phyloP scores from a whole-genome alignment of 2,113 vertebrate species.

The Chaetops frenatus region DNA sequence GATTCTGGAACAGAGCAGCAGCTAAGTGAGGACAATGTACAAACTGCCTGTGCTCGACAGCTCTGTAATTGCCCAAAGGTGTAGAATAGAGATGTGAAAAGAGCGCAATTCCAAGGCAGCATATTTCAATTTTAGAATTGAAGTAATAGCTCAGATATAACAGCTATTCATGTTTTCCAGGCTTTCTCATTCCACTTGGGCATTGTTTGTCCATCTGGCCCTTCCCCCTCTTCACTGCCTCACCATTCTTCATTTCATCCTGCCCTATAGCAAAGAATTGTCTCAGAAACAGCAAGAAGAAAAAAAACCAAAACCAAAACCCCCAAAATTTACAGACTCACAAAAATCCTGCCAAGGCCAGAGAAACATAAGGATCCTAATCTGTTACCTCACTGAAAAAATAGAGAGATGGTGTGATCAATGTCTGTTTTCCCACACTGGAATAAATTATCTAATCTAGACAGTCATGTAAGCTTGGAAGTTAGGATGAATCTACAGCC shows the following conservation, averaged over 20 bases:
- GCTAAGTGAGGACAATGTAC: not conserved
- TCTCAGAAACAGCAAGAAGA: not conserved
- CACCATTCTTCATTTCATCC: not conserved
- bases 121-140: not conserved
- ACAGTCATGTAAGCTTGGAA: not conserved
- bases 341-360: not conserved
- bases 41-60: not conserved
- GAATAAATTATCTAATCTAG: not conserved
- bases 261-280: not conserved
- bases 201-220: not conserved
- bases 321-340: not conserved
- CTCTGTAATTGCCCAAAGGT: not conserved
- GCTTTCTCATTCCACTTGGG: not conserved
- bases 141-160: not conserved
- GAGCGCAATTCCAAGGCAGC: not conserved
- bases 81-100: not conserved
- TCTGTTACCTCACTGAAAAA: not conserved
- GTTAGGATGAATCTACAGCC: not conserved
- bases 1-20: not conserved
- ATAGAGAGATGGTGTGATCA: not conserved
- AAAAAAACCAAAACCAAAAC: not conserved
- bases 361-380: not conserved
- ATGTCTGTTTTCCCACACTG: not conserved
- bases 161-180: not conserved
- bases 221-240: not conserved